A percentile compares a stretch with the other conserved stretches of the same genome.
These are phyloP conservation scores for Lycophotia porphyrea DNA, from an alignment of 2,888 invertebrate genomes.

Conservation along the genomic window DNA sequence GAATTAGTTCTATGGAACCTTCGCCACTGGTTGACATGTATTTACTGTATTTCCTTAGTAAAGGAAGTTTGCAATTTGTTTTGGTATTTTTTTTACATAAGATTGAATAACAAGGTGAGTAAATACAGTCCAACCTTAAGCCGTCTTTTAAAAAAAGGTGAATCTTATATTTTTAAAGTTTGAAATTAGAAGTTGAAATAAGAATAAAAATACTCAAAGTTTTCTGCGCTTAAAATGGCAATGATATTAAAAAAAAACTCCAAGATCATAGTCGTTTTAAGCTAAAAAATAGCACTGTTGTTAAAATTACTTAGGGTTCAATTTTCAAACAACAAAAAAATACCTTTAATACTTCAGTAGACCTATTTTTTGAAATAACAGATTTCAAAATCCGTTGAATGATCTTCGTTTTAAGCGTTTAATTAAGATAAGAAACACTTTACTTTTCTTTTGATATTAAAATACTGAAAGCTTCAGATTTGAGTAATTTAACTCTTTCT, in stretches of 20 bases:
- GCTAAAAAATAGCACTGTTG: conserved; percentile 19
- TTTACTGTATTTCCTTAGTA: neutral
- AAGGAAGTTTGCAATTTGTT: neutral
- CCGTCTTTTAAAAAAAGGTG: neutral
- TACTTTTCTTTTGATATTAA: neutral
- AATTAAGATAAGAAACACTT: neutral
- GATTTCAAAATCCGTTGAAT: neutral
- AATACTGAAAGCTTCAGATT: neutral
- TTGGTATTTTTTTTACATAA: neutral
- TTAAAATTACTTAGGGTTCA: conserved; percentile 8
- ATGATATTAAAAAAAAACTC: neutral
- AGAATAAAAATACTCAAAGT: neutral
- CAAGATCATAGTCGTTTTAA: conserved; percentile 15
- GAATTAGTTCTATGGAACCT: too few species aligned
- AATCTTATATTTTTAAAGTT: neutral
- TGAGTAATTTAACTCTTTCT: neutral
- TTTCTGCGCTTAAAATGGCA: neutral
- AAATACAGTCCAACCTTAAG: neutral
- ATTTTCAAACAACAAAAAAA: conserved; percentile 1
- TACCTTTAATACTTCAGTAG: neutral
- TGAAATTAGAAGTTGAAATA: neutral
- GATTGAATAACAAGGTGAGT: neutral
- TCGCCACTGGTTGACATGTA: too few species aligned
- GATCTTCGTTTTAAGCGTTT: neutral
- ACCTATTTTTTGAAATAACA: neutral